phyloP scores from a whole-genome alignment of 1,140 invertebrate species.

The Rhizoglyphus robini region DNA sequence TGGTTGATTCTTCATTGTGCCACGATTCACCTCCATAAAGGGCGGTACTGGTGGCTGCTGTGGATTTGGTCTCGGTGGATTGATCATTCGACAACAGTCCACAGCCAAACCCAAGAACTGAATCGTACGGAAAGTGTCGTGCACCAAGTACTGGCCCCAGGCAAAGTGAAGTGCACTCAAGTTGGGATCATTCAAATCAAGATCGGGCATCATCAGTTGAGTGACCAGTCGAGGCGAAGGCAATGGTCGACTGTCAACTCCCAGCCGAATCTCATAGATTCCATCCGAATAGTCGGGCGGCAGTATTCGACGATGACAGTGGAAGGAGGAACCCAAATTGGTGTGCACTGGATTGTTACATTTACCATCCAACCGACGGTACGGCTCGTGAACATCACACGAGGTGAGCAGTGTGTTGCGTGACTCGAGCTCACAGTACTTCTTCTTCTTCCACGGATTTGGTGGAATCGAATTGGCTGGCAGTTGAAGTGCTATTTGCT shows the following conservation, averaged over 20 bases:
- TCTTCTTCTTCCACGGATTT: constrained; percentile 16
- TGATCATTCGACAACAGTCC: constrained; percentile 17
- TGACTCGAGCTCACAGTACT: constrained; percentile 14
- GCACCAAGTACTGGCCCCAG: constrained; percentile 26
- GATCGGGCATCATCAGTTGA: constrained; percentile 32
- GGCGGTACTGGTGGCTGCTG: background rate
- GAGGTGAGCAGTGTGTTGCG: background rate
- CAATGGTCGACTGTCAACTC: constrained; percentile 32
- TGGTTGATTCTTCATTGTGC: background rate
- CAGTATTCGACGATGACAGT: constrained; percentile 41
- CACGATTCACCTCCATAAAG: background rate
- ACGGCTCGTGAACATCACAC: constrained; percentile 41
- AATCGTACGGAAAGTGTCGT: constrained; percentile 25
- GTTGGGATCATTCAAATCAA: constrained; percentile 21
- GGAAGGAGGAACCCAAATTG: constrained; percentile 58
- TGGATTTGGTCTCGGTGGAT: background rate
- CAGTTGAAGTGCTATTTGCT: background rate
- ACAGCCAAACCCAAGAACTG: constrained; percentile 17
- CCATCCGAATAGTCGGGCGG: constrained; percentile 50
- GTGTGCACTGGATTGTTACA: constrained; percentile 81
- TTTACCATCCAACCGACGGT: constrained; percentile 67
- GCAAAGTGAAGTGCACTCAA: constrained; percentile 13
- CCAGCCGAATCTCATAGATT: constrained; percentile 19
- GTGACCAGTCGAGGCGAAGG: constrained; percentile 38
- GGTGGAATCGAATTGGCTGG: background rate